Evolutionary conservation across 2,113 vertebrate genomes (phyloP).

Genomic region (Halcyon senegalensis): DNA sequence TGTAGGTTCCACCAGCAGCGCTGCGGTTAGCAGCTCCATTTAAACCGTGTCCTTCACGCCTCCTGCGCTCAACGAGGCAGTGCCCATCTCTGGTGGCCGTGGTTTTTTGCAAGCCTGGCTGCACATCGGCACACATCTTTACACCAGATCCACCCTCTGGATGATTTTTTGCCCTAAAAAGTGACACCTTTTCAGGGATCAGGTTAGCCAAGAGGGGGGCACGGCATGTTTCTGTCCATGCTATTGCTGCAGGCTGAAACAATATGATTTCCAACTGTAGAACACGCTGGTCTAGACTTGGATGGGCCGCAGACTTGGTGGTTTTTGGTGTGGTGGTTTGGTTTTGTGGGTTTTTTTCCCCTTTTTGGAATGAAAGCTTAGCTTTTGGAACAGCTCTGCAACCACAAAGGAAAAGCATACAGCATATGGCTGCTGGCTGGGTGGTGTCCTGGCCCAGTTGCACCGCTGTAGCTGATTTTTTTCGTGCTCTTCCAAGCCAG

Average conservation of each 20-base stretch:
- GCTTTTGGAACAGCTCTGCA: constrained; percentile 16
- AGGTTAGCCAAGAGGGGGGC: neutral
- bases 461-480: neutral
- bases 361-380: constrained; percentile 11
- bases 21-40: neutral
- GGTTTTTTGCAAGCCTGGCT: neutral
- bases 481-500: constrained; percentile 29
- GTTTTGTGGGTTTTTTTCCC: neutral
- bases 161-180: neutral
- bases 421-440: constrained; percentile 41
- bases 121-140: neutral
- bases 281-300: neutral
- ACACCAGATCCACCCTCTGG: neutral
- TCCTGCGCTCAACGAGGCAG: neutral
- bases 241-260: neutral
- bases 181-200: neutral
- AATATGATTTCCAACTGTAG: neutral
- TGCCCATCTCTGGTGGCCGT: neutral
- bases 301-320: neutral
- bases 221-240: accelerated
- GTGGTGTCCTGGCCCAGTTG: constrained; percentile 7
- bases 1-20: accelerated
- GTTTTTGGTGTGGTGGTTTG: neutral
- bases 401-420: constrained; percentile 44
- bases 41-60: neutral